Base-by-base conservation (phyloP, 2,888 invertebrate genomes). In the Lasioglossum vierecki region DNA sequence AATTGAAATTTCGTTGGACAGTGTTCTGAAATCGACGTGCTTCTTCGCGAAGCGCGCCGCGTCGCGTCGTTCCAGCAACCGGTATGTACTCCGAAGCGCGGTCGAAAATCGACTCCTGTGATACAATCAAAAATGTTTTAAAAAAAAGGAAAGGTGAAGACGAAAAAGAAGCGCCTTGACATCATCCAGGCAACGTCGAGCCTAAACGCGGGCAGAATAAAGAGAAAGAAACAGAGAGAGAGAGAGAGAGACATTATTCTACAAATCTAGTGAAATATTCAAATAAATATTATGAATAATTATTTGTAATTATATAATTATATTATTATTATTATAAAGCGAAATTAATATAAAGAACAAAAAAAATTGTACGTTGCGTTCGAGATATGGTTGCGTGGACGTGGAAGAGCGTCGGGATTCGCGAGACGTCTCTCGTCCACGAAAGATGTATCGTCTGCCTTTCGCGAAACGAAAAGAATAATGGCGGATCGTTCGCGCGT, bases 211-310 rank as follows among this genome's bases (percentile, higher is more conserved):
- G 71, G 68, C 72, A 63, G 78, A 80, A 92, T 60, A 63, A 77
- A 76, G 9, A 22, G 22, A 68, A 22, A 68, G 90, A 44, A 44
- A 11, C 44, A 44, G 44, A 44, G 44, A 44, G 44, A 41, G 44
- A 44, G 44, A 41, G 41, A 44, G 44, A 44, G 44, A 90, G 91
- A 92, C 91, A 89, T 92, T 93, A 89, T 92, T 93, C 91, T 89
- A 91, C 90, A 93, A 94, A 93, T 94, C 94, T 94, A 94, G 94
- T 94, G 94, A 94, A 94, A 93, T 94, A 94, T 93, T 92, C 91
- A 92, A 92, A 92, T 91, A 90, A 90, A 90, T 91, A 90, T 91
- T 90, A 89, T 70, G 84, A 89, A 88, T 85, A 89, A 89, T 89
- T 89, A 89, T 89, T 89, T 89, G 89, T 89, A 89, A 89, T 89